Evolutionary conservation across 92 coral and sea anemone genomes (phyloP), one percentile per base, ranked within the genome.

Genomic region (Micromussa lordhowensis): DNA sequence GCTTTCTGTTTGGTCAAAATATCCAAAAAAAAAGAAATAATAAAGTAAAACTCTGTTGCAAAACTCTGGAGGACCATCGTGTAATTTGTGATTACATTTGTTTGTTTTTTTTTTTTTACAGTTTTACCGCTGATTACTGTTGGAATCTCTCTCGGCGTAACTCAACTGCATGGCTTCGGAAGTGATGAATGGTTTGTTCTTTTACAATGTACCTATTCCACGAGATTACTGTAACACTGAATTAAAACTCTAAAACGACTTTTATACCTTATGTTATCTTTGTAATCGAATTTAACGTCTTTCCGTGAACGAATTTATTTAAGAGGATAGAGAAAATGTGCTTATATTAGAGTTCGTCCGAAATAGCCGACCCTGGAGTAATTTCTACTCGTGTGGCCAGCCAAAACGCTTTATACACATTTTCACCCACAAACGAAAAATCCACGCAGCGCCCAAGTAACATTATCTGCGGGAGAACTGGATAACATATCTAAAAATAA

Each of bases 71-170:
- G 64, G 2, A 58, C 69, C 69, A 66, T 10, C 71, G 26, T 12
- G 31, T 26, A 66, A 28, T 61, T 13, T 22, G 10, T 24, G 12
- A n/a, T 44, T 44, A 1, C 10, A 44, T 8, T 44, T 44, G 51
- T 66, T 66, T 66, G 71, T 22, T 66, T 82, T 55, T 38, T 15
- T 24, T 12, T 0, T 24, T 68, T 49, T 91, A 31, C 64, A 96
- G 99, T 95, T 75, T 64, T 96, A 36, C 99, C 99, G 4, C 59
- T 92, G 24, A 48, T 95, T 51, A 85, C 92, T 9, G 99, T 96
- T 7, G 99, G 94, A 35, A 76, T 95, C 30, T 92, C 98, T 18
- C 93, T 96, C 73, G 99, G 95, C 5, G 87, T 92, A 15, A 90
- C 93, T 24, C 95, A 86, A 59, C 80, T 95, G 16, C 84, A 88